Evolutionary conservation across 1,140 invertebrate genomes (phyloP).

Genomic region (Heterodera schachtii): DNA sequence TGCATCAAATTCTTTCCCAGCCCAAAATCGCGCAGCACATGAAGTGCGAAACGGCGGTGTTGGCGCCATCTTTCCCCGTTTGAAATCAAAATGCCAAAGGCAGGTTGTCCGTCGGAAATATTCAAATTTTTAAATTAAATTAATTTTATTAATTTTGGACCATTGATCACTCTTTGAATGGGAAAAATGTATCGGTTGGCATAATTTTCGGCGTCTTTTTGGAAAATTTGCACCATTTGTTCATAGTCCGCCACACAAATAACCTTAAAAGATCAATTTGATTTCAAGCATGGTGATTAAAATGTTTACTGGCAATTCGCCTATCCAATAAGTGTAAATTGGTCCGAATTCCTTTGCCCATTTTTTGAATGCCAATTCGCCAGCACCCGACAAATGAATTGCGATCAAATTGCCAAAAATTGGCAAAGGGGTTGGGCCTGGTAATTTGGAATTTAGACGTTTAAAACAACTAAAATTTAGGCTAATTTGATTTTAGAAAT

Average conservation of each 20-base stretch:
- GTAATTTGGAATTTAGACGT: too few species aligned
- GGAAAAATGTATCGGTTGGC: slow-evolving; percentile 39
- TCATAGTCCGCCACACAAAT: slow-evolving; percentile 44
- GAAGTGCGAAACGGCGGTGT: slow-evolving; percentile 76
- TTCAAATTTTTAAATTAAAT: neutral
- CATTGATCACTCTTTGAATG: slow-evolving; percentile 36
- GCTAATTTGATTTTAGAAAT: too few species aligned
- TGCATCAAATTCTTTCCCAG: slow-evolving; percentile 76
- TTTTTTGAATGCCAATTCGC: slow-evolving; percentile 26
- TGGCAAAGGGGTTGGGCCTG: slow-evolving; percentile 39
- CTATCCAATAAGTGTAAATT: slow-evolving; percentile 41
- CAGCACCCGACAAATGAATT: slow-evolving; percentile 12
- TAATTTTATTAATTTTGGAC: neutral
- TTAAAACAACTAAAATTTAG: too few species aligned
- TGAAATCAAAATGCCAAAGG: slow-evolving; percentile 66
- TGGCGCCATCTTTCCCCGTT: slow-evolving; percentile 81
- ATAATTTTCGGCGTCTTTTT: slow-evolving; percentile 51
- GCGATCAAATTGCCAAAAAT: slow-evolving; percentile 35
- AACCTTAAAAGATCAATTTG: too few species aligned
- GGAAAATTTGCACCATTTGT: slow-evolving; percentile 46
- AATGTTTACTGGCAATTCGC: slow-evolving; percentile 35
- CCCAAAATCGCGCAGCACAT: slow-evolving; percentile 77
- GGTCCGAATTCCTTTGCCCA: slow-evolving; percentile 44
- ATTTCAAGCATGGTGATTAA: too few species aligned
- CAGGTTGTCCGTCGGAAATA: slow-evolving; percentile 30